Percentiles rank a stretch among this genome's conserved stretches.
Evolutionary conservation across 2,797 vertebrate genomes (phyloP).

Genomic region (Anguilla megastoma): DNA sequence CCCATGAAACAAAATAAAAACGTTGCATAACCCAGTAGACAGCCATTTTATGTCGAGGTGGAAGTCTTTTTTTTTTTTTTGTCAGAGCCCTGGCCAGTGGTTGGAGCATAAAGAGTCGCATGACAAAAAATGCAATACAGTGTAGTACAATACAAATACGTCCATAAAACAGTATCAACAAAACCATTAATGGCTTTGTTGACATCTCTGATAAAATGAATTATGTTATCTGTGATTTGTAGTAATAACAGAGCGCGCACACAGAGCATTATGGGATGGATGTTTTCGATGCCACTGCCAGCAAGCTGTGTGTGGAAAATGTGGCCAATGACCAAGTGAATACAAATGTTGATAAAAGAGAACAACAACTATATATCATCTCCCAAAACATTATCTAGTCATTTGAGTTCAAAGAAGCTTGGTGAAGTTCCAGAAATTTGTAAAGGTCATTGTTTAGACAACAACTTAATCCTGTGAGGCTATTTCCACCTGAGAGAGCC

Average conservation of each 20-base stretch:
- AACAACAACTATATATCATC: neutral
- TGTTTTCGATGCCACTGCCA: neutral
- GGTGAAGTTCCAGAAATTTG: neutral
- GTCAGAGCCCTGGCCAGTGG: neutral
- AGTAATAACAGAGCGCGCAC: neutral
- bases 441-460: neutral
- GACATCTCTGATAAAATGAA: neutral
- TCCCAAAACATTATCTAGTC: neutral
- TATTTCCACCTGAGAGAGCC: neutral
- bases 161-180: neutral
- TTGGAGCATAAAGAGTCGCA: neutral
- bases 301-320: neutral
- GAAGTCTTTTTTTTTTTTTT: neutral
- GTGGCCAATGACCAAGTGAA: neutral
- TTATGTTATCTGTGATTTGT: neutral
- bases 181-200: neutral
- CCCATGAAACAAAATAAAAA: neutral
- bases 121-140: neutral
- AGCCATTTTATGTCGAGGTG: neutral
- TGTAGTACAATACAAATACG: neutral
- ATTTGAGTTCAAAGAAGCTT: neutral
- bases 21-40: neutral
- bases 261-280: neutral
- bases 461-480: neutral
- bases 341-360: neutral